These are phyloP conservation scores for Chinchilla lanigera DNA, from an alignment of 2,113 vertebrate genomes.

Conservation along the genomic window DNA sequence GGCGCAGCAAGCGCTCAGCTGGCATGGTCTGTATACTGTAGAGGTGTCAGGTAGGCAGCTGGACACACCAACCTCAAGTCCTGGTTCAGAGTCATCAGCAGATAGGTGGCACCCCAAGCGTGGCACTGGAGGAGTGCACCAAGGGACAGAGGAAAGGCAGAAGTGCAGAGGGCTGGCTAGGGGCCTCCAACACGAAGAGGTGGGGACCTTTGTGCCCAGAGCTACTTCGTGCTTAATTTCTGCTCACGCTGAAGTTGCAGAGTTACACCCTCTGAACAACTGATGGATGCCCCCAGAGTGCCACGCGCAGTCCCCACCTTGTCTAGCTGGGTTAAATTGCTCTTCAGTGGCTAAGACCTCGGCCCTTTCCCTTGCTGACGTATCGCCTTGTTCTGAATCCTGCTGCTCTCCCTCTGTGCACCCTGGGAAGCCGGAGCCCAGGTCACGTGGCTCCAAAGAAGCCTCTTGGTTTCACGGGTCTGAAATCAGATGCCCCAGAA, in stretches of 20 bases:
- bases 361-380: neutral
- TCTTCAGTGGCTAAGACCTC: accelerated
- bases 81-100: too few species aligned
- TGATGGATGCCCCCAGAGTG: too few species aligned
- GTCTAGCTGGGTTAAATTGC: too few species aligned
- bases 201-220: neutral
- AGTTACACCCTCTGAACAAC: neutral
- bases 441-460: neutral
- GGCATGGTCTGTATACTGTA: accelerated
- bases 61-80: neutral
- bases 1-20: neutral
- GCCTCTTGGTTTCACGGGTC: neutral
- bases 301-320: neutral
- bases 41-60: neutral
- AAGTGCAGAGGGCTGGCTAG: neutral
- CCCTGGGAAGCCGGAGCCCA: neutral
- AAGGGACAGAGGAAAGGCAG: neutral
- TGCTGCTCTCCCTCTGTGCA: neutral
- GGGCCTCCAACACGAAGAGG: neutral
- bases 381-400: accelerated
- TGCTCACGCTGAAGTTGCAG: neutral
- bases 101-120: accelerated
- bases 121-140: neutral
- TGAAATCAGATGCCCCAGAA: neutral
- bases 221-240: neutral